Evolutionary conservation across 2,797 vertebrate genomes (phyloP).

Genomic region (Acipenser ruthenus): DNA sequence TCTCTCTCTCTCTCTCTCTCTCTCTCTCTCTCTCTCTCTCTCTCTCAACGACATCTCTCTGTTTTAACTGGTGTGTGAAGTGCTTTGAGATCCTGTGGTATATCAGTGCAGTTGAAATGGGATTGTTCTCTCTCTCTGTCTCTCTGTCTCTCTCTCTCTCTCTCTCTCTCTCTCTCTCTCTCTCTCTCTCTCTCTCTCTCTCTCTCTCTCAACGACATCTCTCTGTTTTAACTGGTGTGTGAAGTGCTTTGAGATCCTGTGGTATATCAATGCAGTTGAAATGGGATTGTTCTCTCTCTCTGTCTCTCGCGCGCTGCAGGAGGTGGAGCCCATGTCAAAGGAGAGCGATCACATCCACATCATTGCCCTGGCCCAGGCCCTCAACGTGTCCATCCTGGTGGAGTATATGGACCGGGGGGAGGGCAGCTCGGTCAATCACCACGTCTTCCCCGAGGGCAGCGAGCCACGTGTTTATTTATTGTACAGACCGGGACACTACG

Average conservation of each 20-base stretch:
- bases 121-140: too few relatives aligned
- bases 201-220: neutral
- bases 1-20: too few relatives aligned
- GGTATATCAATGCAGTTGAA: too few relatives aligned
- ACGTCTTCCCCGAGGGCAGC: constrained; percentile 84
- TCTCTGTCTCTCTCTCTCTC: too few relatives aligned
- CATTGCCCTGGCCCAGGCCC: constrained; percentile 86
- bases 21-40: too few relatives aligned
- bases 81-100: too few relatives aligned
- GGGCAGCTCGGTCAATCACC: constrained; percentile 83
- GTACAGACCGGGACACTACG: constrained; percentile 91
- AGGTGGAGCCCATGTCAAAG: constrained; percentile 93
- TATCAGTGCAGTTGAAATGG: too few relatives aligned
- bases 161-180: too few relatives aligned
- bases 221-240: too few relatives aligned
- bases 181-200: neutral
- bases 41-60: too few relatives aligned
- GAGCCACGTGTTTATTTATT: constrained; percentile 88
- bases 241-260: too few relatives aligned
- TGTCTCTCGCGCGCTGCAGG: constrained; percentile 44
- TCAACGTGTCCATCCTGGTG: constrained; percentile 83
- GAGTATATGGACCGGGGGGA: constrained; percentile 95
- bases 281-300: neutral
- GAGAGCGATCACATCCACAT: constrained; percentile 97
- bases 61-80: too few relatives aligned